Evolutionary conservation across 1,140 invertebrate species (phyloP).

Genomic region (Achatina immaculata): DNA sequence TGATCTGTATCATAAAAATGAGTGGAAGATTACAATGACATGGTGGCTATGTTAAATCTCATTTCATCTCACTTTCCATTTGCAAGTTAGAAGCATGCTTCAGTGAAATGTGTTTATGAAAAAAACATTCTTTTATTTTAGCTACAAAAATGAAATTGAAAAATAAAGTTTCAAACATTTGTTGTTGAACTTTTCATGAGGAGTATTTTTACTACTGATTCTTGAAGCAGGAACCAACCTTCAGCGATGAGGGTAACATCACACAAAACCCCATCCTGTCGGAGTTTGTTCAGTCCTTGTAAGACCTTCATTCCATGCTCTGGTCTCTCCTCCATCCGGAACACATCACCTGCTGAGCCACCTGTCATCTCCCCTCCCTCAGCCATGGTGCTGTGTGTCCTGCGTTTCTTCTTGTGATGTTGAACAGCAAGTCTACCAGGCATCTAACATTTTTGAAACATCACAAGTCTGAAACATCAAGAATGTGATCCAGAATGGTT

Average conservation of each 20-base stretch:
- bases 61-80: too few species aligned
- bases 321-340: slow-evolving; percentile 64
- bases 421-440: slow-evolving; percentile 25
- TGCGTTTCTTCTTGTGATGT: slow-evolving; percentile 33
- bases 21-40: too few species aligned
- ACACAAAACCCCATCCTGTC: slow-evolving; percentile 69
- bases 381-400: slow-evolving; percentile 41
- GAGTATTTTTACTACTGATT: too few species aligned
- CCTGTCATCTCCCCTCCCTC: slow-evolving; percentile 47
- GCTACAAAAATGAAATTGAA: too few species aligned
- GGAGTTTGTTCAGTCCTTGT: slow-evolving; percentile 68
- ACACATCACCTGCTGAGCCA: slow-evolving; percentile 51
- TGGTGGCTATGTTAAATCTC: too few species aligned
- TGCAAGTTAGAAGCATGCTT: too few species aligned
- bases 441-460: slow-evolving; percentile 47
- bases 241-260: slow-evolving; percentile 71
- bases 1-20: too few species aligned
- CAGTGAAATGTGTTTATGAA: too few species aligned
- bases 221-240: slow-evolving; percentile 66
- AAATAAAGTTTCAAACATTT: too few species aligned
- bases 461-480: slow-evolving; percentile 15
- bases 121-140: too few species aligned
- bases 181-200: too few species aligned
- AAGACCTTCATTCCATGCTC: slow-evolving; percentile 71
- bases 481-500: too few species aligned